Evolutionary conservation across 1,140 invertebrate genomes (phyloP).

Genomic region (Neodiprion pinetum): DNA sequence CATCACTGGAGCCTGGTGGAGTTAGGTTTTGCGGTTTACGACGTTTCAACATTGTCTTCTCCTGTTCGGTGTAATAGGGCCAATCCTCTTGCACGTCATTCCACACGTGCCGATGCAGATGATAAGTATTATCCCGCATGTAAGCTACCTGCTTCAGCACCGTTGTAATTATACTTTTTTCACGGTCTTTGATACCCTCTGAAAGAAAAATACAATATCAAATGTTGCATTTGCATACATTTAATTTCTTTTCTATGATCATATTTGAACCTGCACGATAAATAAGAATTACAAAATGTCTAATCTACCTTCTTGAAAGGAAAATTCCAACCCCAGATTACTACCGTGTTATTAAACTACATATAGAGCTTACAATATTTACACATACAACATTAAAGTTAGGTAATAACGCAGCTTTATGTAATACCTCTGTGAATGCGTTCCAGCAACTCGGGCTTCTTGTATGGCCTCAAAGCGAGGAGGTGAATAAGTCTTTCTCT

Average conservation of each 20-base stretch:
- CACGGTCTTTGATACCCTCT: slow-evolving; percentile 89
- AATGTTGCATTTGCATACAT: neutral
- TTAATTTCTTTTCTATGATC: no score
- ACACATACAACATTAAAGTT: neutral
- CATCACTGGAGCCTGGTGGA: slow-evolving; percentile 83
- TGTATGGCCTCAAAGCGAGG: slow-evolving; percentile 88
- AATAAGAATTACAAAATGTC: no score
- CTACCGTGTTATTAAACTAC: slow-evolving; percentile 6
- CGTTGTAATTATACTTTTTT: slow-evolving; percentile 75
- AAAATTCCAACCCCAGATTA: neutral
- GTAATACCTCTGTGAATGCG: slow-evolving; percentile 78
- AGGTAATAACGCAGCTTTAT: slow-evolving; percentile 11
- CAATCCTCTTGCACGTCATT: slow-evolving; percentile 93
- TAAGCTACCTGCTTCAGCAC: slow-evolving; percentile 81
- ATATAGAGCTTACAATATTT: slow-evolving; percentile 11
- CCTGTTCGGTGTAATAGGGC: slow-evolving; percentile 91
- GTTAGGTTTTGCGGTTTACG: slow-evolving; percentile 89
- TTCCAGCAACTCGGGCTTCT: slow-evolving; percentile 87
- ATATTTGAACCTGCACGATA: no score
- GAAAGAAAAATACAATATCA: slow-evolving; percentile 44
- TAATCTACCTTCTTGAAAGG: neutral
- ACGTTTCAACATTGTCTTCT: slow-evolving; percentile 85
- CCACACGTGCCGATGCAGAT: slow-evolving; percentile 85
- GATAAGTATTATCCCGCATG: slow-evolving; percentile 87
- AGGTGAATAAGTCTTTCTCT: slow-evolving; percentile 93